Evolutionary conservation across 2,113 vertebrate genomes (phyloP), one percentile per base, ranked within the genome.

Genomic region (Rana temporaria): DNA sequence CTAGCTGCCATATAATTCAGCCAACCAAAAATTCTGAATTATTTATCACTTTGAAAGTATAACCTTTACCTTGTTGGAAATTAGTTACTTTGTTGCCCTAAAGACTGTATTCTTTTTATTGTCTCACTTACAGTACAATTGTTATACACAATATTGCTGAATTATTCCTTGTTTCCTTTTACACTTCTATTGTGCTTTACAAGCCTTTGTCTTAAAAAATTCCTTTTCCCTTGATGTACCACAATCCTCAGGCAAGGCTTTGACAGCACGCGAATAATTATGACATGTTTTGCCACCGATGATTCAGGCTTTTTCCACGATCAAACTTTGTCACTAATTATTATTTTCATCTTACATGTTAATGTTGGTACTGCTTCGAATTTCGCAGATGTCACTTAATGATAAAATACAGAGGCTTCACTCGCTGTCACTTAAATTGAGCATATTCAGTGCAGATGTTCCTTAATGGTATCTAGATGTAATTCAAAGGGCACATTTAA

Each of bases 251-350:
- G 42, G 60, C 15, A 48, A 52, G 20, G 15, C 22, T 64, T 52
- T 77, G 74, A 77, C 74, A 77, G 59, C 20, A 52, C 26, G 24
- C 19, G 14, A 52, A 77, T 52, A 62, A 77, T 77, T 77, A 64
- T 77, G 74, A 77, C 55, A 74, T 77, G 59, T 64, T 76, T 77
- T 77, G 62, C 38, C 38, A 19, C 48, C 26, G 38, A 64, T 26
- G 74, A 64, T 26, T 52, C 34, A 63, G 26, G 55, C 19, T 66
- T 76, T 76, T 76, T 63, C 16, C 57, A 63, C 59, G 17, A 24
- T 76, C 59, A 24, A 48, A 76, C 42, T 73, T 57, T 76, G 72
- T 34, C 60, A 63, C 38, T 62, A 76, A 76, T 76, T 76, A 76
- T 63, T 76, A 76, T 76, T 76, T 76, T 62, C 30, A 60, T 76